A percentile compares a stretch with the other conserved stretches of the same genome.
phyloP scores from a whole-genome alignment of 92 coral and sea anemone species.

The Heliopora coerulea region DNA sequence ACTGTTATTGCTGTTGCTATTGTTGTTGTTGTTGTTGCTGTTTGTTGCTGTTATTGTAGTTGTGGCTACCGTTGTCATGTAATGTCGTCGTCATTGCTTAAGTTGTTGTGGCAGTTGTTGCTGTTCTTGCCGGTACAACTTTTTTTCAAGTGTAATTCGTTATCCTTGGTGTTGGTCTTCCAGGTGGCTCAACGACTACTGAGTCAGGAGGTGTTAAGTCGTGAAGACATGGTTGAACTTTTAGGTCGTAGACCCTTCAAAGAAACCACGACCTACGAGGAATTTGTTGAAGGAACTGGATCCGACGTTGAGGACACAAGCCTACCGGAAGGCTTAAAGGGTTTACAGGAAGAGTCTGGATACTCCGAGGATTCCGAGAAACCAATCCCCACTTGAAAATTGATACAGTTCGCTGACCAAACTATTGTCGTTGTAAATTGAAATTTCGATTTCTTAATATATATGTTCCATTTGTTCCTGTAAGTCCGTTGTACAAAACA shows the following conservation, averaged over 20 bases:
- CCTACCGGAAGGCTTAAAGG: constrained; percentile 93
- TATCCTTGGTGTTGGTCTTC: neutral
- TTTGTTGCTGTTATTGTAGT: neutral
- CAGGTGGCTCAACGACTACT: constrained; percentile 85
- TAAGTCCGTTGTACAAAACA: no score
- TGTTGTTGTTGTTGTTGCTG: neutral
- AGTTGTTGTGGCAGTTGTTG: no score
- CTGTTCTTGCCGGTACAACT: neutral
- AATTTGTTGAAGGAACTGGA: constrained; percentile 99
- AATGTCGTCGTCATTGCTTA: no score
- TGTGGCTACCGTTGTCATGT: neutral
- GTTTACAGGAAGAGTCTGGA: constrained; percentile 58
- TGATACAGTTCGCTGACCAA: neutral
- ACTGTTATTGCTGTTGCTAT: no score
- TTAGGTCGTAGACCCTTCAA: constrained; percentile 97
- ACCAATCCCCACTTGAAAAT: constrained; percentile 22
- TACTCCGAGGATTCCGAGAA: constrained; percentile 20
- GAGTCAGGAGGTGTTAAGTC: constrained; percentile 87
- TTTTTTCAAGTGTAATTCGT: neutral
- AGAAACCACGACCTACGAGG: constrained; percentile 96
- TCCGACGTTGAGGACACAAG: constrained; percentile 89
- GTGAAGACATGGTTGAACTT: constrained; percentile 96
- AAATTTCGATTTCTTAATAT: neutral
- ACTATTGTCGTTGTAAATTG: neutral
- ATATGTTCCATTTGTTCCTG: neutral